phyloP scores from a whole-genome alignment of 1,140 invertebrate species.

The Aphelenchoides avenae region DNA sequence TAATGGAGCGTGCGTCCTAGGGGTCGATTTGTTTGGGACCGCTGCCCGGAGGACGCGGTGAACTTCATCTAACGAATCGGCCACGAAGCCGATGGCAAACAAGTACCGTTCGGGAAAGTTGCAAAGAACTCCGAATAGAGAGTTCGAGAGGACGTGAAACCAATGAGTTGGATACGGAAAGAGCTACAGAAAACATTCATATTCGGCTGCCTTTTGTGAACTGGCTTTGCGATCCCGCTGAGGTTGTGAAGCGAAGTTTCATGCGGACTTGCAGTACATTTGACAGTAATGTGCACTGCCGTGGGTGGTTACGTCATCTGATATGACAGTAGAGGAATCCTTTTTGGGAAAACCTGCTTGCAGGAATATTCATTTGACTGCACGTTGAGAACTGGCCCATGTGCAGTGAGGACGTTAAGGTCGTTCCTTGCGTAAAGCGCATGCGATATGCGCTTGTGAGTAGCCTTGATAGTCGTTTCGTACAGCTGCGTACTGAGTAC shows the following conservation, averaged over 20 bases:
- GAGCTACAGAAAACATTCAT: constrained; percentile 51
- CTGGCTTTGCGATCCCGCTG: constrained; percentile 3
- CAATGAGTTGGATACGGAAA: constrained; percentile 69
- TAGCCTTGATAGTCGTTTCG: constrained; percentile 10
- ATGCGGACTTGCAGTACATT: constrained; percentile 34
- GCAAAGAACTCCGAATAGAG: constrained; percentile 83
- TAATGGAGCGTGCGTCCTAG: constrained; percentile 61
- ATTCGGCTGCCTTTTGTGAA: constrained; percentile 16
- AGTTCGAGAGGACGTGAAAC: constrained; percentile 78
- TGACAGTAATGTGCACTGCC: constrained; percentile 22
- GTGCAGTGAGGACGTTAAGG: no score
- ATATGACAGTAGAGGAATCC: constrained; percentile 9
- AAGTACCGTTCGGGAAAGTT: constrained; percentile 86
- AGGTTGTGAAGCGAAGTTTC: constrained; percentile 1
- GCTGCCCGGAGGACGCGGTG: constrained; percentile 77
- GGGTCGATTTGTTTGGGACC: constrained; percentile 80
- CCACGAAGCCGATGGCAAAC: constrained; percentile 79
- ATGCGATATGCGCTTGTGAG: constrained; percentile 28
- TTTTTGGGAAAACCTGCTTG: constrained; percentile 24
- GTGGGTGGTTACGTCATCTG: constrained; percentile 3
- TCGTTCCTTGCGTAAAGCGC: no score
- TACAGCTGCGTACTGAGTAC: constrained; percentile 16
- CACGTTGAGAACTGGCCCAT: no score
- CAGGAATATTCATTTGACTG: constrained; percentile 11
- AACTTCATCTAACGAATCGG: constrained; percentile 78